These are phyloP conservation scores for Monodelphis domestica DNA, from an alignment of 2,797 vertebrate genomes.

Conservation along the genomic window DNA sequence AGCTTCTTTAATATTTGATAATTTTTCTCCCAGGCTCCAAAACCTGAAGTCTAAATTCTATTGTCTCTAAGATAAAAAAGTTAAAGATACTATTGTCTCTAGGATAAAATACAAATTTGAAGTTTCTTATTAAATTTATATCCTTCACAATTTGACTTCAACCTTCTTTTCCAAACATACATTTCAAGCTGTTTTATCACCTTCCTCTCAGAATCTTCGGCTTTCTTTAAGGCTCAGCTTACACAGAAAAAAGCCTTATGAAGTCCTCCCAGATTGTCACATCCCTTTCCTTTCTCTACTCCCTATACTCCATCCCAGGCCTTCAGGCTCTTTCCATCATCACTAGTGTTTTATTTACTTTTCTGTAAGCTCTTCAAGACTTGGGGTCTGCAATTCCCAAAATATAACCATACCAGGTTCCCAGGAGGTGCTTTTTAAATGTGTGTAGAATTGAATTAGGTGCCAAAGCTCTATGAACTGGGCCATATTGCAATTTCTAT, in stretches of 20 bases:
- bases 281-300: background rate
- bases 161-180: background rate
- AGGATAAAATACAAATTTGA: constrained; percentile 16
- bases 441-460: background rate
- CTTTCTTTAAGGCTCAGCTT: background rate
- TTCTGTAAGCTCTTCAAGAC: background rate
- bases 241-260: background rate
- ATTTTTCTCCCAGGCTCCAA: background rate
- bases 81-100: background rate
- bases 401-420: background rate
- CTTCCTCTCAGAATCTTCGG: background rate
- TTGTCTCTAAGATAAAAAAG: no score
- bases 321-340: background rate
- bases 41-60: no score
- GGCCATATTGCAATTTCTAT: background rate
- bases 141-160: background rate
- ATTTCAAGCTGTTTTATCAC: background rate
- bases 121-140: background rate
- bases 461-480: background rate
- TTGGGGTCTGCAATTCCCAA: background rate
- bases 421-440: background rate
- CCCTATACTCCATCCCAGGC: background rate
- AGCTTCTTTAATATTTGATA: background rate
- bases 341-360: background rate
- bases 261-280: background rate